Evolutionary conservation across 2,797 vertebrate species (phyloP).

Genomic region (Semotilus atromaculatus): DNA sequence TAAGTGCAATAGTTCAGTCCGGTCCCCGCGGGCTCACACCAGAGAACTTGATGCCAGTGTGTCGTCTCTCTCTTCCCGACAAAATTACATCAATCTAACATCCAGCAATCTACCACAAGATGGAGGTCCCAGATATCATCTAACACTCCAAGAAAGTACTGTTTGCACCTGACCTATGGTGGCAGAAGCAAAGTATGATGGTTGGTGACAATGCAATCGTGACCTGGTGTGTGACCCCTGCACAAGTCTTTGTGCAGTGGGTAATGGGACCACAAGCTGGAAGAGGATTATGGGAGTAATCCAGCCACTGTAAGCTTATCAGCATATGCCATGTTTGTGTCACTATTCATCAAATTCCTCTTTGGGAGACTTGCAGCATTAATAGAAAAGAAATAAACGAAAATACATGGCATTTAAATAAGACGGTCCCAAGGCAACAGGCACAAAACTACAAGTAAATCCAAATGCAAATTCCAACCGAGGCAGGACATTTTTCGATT

Average conservation of each 20-base stretch:
- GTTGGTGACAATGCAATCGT: constrained; percentile 33
- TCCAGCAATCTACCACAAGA: constrained; percentile 26
- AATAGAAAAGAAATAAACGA: constrained; percentile 49
- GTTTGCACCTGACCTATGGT: constrained; percentile 23
- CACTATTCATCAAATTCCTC: constrained; percentile 55
- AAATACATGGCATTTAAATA: constrained; percentile 50
- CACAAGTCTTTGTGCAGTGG: constrained; percentile 46
- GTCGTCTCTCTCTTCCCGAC: not conserved
- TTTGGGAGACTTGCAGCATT: constrained; percentile 49
- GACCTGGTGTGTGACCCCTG: constrained; percentile 45
- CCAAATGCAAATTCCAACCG: constrained; percentile 50
- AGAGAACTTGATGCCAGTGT: not conserved
- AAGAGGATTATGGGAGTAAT: constrained; percentile 60
- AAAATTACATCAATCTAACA: constrained; percentile 6
- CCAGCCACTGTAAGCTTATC: constrained; percentile 61
- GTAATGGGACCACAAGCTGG: constrained; percentile 45
- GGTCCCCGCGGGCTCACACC: not conserved
- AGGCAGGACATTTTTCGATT: constrained; percentile 24
- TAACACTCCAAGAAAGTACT: constrained; percentile 25
- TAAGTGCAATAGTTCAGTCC: constrained; percentile 17
- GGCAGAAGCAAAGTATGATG: constrained; percentile 36
- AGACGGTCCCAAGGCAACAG: constrained; percentile 31
- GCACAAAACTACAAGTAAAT: constrained; percentile 49
- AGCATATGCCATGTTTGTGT: constrained; percentile 57
- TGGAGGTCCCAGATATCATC: constrained; percentile 40